Evolutionary conservation across 2,113 vertebrate species (phyloP), one percentile per base, ranked within the genome.

Genomic region (Pseudorectes ferrugineus): DNA sequence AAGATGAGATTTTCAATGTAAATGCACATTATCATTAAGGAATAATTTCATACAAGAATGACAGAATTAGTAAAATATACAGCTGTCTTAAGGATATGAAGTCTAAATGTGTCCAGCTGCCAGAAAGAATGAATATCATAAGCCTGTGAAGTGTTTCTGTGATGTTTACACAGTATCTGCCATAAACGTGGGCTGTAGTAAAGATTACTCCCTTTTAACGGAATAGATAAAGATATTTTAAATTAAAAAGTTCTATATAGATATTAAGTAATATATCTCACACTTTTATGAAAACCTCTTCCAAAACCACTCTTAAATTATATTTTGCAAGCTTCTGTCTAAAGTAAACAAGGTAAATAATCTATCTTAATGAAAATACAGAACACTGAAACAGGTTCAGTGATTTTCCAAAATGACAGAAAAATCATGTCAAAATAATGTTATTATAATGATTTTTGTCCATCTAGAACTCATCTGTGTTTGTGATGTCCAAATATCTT

Each of bases 1-100:
- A 85, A 78, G 35, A 95, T 91, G 73, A 75, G 38, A 94, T 89
- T 93, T 85, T 92, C 91, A 90, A 95, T 89, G 73, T 65, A 91
- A 96, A 88, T 92, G 61, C 20, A 72, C 31, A 80, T 96, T 96
- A 93, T 59, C 43, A 82, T 88, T 93, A 92, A 93, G 76, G 38
- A 94, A 88, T 91, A 88, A 74, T 89, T 90, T 67, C 12, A 15
- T 67, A 75, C 29, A 73, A 92, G 49, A 85, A 62, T 1, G 35
- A 33, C 35, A 82, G 42, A 92, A 91, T 79, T 88, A 86, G 86
- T 92, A 83, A 94, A 93, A 94, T 61, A 86, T 42, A 72, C 73
- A 88, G 29, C 76, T 92, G 66, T 87, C 43, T 87, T 65, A 91
- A 96, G 58, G 83, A 67, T 85, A 65, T 61, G 51, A 97, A 93